Evolutionary conservation across 1,140 invertebrate species (phyloP).

Genomic region (Gonatopus flavifemur): DNA sequence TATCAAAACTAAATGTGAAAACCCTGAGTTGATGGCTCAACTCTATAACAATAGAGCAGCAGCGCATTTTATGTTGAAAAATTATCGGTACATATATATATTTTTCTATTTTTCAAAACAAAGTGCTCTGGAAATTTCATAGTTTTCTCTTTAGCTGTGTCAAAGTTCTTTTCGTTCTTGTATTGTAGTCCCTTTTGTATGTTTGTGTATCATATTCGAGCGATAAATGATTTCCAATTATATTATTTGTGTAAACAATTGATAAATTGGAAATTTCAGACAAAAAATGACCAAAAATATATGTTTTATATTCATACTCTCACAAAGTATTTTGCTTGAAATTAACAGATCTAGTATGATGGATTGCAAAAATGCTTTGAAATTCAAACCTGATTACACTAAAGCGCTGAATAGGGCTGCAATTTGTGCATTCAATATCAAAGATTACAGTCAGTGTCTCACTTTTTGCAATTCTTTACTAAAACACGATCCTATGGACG

Average conservation of each 20-base stretch:
- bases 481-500: constrained; percentile 59
- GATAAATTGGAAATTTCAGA: too few relatives aligned
- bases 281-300: too few relatives aligned
- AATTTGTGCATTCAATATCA: constrained; percentile 69
- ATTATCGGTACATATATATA: constrained; percentile 65
- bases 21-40: constrained; percentile 76
- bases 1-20: constrained; percentile 75
- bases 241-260: too few relatives aligned
- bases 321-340: constrained; percentile 12
- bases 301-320: neutral
- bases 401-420: constrained; percentile 80
- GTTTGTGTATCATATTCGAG: neutral
- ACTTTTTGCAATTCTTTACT: constrained; percentile 74
- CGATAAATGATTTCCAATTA: too few relatives aligned
- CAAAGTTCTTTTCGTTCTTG: neutral
- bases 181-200: neutral
- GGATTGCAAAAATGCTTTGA: constrained; percentile 77
- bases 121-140: too few relatives aligned
- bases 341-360: constrained; percentile 66
- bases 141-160: neutral
- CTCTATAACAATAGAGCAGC: constrained; percentile 92
- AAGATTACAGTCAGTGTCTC: constrained; percentile 73
- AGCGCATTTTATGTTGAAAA: constrained; percentile 83
- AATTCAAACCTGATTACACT: constrained; percentile 74
- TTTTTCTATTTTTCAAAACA: neutral